Percentiles rank a stretch among this genome's conserved stretches.
phyloP scores from a whole-genome alignment of 2,113 vertebrate species.

The Coryphaenoides rupestris region DNA sequence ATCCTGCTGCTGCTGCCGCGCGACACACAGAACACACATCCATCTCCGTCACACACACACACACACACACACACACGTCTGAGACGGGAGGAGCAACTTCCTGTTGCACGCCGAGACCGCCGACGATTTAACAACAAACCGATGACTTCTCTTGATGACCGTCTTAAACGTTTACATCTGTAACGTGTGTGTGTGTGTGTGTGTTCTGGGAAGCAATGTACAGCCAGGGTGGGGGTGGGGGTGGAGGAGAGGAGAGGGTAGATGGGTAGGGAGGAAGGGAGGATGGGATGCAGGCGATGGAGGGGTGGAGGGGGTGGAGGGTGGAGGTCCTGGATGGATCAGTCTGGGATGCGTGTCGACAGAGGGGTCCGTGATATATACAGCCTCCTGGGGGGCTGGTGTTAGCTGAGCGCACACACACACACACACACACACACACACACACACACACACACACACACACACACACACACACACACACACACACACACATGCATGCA shows the following conservation, averaged over 20 bases:
- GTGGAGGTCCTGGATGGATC: constrained; percentile 24
- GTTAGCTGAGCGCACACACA: constrained; percentile 39
- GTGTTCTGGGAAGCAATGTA: neutral
- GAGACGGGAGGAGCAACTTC: too few relatives aligned
- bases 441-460: neutral
- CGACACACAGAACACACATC: too few relatives aligned
- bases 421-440: constrained; percentile 7
- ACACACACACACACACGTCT: too few relatives aligned
- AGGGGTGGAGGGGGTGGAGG: too few relatives aligned
- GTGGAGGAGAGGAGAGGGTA: constrained; percentile 1
- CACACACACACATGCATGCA: too few relatives aligned
- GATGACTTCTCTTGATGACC: too few relatives aligned
- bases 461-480: neutral
- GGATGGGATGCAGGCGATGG: too few relatives aligned
- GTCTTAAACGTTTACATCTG: too few relatives aligned
- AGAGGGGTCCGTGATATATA: constrained; percentile 29
- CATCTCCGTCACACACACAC: neutral
- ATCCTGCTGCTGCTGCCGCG: too few relatives aligned
- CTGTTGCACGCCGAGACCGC: too few relatives aligned
- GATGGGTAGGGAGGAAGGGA: constrained; percentile 7
- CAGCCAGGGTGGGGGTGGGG: neutral
- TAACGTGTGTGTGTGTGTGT: neutral
- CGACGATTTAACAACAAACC: too few relatives aligned
- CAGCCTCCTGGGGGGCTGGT: constrained; percentile 48
- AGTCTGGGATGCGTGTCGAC: constrained; percentile 48